Base-by-base conservation (phyloP, 2,888 invertebrate species). In the Electrophaes corylata region DNA sequence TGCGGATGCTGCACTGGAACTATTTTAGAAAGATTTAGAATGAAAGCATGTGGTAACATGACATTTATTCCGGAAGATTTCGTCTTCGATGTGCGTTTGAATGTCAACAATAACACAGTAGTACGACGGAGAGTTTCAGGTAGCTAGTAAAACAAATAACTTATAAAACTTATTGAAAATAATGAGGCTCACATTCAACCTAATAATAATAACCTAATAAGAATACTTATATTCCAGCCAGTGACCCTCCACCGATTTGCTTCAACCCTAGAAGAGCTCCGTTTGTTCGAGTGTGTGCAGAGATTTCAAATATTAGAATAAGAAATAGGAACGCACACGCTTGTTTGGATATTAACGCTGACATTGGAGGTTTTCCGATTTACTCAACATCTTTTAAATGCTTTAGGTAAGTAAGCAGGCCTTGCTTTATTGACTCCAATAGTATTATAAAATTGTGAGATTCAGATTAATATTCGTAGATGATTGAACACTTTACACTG, bases 11-110 rank as follows among this genome's bases (percentile, higher is more conserved):
- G 95, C 71, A 94, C 95, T 1, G 94, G 94, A 12, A 88, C 94
- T 52, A 82, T 95, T 45, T 79, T 95, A 67, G 92, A 94, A 57
- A 85, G 93, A 37, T 93, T 95, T 69, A 93, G 93, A 63, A 95
- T 95, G 88, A 95, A 95, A 75, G 94, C 95, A 16, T 97, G 97
- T 79, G 94, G 96, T 39, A 96, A 96, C 75, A 91, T 97, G 19
- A 93, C 94, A 10, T 97, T 96, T 76, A 92, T 95, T 16, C 96
- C 96, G 0, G 96, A 96, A 70, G 96, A 97, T 66, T 97, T 97
- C 78, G 94, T 96, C 23, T 95, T 97, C 76, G 95, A 95, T 60
- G 92, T 96, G 19, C 94, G 93, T 67, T 87, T 96, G 79, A 92
- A 92, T 50, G 93, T 96, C 72, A 97, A 97, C 71, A 94, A 95